Conservation (phyloP, 2,113 vertebrate species). For the Heterotilapia buettikoferi region DNA sequence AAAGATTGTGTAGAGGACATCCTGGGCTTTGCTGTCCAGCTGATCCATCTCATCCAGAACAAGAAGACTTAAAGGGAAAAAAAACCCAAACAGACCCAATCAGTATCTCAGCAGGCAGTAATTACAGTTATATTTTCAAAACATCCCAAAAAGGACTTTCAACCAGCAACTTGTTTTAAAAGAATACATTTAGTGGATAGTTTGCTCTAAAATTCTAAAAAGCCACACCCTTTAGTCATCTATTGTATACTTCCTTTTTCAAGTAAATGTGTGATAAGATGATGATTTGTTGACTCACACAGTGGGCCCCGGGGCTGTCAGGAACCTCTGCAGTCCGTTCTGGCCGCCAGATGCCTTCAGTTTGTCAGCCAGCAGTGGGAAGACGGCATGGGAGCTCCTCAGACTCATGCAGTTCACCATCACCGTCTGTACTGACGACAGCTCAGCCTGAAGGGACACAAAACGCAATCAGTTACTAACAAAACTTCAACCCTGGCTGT, state of each 20-base stretch:
- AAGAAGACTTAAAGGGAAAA: conserved; percentile 71
- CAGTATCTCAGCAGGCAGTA: rapidly evolving
- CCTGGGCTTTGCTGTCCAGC: conserved; percentile 90
- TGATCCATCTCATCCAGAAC: conserved; percentile 96
- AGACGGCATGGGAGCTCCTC: conserved; percentile 80
- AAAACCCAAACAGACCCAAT: not conserved
- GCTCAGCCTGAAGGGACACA: conserved; percentile 59
- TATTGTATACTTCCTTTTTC: not conserved
- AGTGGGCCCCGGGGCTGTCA: conserved; percentile 76
- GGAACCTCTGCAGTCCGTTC: conserved; percentile 71
- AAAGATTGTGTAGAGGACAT: conserved; percentile 93
- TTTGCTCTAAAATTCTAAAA: rapidly evolving
- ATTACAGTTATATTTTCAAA: rapidly evolving
- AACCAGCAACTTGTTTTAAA: not conserved
- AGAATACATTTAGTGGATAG: rapidly evolving
- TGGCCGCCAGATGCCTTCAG: conserved; percentile 62
- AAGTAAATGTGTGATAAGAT: not conserved
- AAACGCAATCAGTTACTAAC: rapidly evolving
- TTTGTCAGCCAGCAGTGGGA: conserved; percentile 78
- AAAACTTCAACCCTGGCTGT: not conserved
- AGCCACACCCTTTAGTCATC: not conserved
- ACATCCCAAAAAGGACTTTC: rapidly evolving
- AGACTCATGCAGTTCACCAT: conserved; percentile 93
- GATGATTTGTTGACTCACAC: conserved; percentile 75
- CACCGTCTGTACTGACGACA: conserved; percentile 67